Conservation (phyloP, 2,113 vertebrate species). For the Pontoporia blainvillei region DNA sequence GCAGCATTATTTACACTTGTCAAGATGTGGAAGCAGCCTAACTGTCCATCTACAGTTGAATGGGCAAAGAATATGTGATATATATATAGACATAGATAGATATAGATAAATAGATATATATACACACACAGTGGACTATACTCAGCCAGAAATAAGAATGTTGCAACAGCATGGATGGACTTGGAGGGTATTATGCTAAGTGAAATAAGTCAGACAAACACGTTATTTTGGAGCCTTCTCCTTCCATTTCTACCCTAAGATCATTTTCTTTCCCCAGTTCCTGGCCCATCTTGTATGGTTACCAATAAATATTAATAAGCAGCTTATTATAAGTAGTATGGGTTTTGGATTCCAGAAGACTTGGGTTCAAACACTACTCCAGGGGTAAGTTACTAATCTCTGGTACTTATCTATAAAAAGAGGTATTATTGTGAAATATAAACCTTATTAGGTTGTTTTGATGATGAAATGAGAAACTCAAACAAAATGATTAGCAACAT, state of each 20-base stretch:
- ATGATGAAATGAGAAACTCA: neutral
- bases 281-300: neutral
- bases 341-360: neutral
- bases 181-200: neutral
- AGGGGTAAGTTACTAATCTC: neutral
- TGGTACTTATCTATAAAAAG: neutral
- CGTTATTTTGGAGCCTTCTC: neutral
- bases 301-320: neutral
- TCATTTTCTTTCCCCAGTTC: neutral
- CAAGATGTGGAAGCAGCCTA: neutral
- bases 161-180: neutral
- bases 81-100: no score
- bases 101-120: no score
- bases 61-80: neutral
- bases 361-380: neutral
- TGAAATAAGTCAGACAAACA: neutral
- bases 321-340: neutral
- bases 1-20: neutral
- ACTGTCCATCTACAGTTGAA: neutral
- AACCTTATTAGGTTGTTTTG: neutral
- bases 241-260: neutral
- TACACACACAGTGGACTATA: neutral
- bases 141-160: neutral
- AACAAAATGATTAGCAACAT: neutral
- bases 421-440: neutral